Percentiles rank a stretch among this genome's conserved stretches.
These are phyloP conservation scores for Euwallacea similis DNA, from an alignment of 1,140 invertebrate genomes.

Conservation along the genomic window DNA sequence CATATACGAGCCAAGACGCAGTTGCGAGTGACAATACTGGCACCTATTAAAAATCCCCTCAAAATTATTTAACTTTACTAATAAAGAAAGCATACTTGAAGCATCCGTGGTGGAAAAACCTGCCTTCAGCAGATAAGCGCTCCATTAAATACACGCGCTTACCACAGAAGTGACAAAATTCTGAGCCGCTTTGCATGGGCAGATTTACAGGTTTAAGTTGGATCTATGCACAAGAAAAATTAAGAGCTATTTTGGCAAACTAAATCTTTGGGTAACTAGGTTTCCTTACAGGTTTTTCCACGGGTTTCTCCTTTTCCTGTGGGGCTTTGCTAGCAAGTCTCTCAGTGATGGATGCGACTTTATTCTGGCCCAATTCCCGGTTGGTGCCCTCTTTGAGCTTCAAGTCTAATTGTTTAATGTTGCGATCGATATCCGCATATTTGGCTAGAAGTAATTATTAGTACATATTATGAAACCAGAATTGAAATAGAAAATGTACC, in stretches of 20 bases:
- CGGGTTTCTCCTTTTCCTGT: slow-evolving; percentile 56
- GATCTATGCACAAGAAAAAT: slow-evolving; percentile 32
- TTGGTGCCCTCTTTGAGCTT: slow-evolving; percentile 78
- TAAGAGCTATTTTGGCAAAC: not conserved
- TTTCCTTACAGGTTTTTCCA: slow-evolving; percentile 64
- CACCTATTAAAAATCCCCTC: slow-evolving; percentile 55
- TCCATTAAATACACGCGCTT: slow-evolving; percentile 90
- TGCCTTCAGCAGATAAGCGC: slow-evolving; percentile 79
- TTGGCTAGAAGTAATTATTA: slow-evolving; percentile 53
- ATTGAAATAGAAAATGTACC: slow-evolving; percentile 48
- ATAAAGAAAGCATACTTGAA: slow-evolving; percentile 61
- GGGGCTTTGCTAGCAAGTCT: slow-evolving; percentile 72
- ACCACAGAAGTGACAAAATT: slow-evolving; percentile 84
- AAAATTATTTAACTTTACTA: not conserved
- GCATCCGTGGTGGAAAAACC: slow-evolving; percentile 84
- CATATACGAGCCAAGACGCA: slow-evolving; percentile 73
- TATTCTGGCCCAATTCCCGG: slow-evolving; percentile 75
- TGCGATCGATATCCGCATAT: slow-evolving; percentile 77
- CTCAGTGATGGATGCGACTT: slow-evolving; percentile 85
- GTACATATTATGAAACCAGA: too few relatives aligned
- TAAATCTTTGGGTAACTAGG: not conserved
- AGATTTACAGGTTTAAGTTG: slow-evolving; percentile 53
- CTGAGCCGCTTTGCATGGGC: slow-evolving; percentile 68
- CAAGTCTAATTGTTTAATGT: slow-evolving; percentile 75
- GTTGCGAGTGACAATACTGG: slow-evolving; percentile 71